Evolutionary conservation across 2,797 vertebrate genomes (phyloP).

Genomic region (Acridotheres tristis): DNA sequence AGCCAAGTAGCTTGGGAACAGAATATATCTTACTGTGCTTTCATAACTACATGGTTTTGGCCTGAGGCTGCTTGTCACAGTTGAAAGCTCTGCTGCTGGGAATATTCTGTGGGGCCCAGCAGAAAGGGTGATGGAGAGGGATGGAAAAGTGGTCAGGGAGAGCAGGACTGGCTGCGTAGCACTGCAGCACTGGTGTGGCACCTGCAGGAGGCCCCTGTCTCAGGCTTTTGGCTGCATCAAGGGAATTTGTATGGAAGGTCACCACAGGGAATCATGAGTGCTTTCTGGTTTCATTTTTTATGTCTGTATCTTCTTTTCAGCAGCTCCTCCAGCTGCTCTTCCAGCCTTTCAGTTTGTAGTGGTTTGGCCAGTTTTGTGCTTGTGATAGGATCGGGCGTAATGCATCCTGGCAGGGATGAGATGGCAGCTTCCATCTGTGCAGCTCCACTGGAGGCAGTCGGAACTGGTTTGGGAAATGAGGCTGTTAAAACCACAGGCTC

Average conservation of each 20-base stretch:
- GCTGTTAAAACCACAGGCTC: neutral
- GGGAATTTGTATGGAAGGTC: neutral
- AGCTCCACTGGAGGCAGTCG: neutral
- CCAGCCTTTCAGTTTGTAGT: neutral
- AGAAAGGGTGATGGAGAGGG: neutral
- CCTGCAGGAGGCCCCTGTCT: neutral
- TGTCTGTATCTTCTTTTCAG: neutral
- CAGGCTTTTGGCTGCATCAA: neutral
- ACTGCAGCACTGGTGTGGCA: neutral
- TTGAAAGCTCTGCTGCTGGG: neutral
- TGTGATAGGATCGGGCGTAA: neutral
- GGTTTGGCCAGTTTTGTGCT: neutral
- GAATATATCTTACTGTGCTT: neutral
- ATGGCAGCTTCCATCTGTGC: neutral
- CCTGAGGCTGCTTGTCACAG: neutral
- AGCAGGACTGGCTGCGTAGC: neutral
- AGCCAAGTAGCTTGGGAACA: neutral
- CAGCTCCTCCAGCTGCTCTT: neutral
- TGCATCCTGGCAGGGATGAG: neutral
- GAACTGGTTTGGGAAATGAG: constrained; percentile 8
- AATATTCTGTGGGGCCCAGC: neutral
- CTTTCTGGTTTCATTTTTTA: neutral
- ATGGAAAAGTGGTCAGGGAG: neutral
- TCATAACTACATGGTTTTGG: neutral
- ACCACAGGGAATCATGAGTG: rapidly evolving